A percentile compares a stretch with the other conserved stretches of the same genome.
phyloP scores from a whole-genome alignment of 1,140 invertebrate genomes.

The Nasonia longicornis region DNA sequence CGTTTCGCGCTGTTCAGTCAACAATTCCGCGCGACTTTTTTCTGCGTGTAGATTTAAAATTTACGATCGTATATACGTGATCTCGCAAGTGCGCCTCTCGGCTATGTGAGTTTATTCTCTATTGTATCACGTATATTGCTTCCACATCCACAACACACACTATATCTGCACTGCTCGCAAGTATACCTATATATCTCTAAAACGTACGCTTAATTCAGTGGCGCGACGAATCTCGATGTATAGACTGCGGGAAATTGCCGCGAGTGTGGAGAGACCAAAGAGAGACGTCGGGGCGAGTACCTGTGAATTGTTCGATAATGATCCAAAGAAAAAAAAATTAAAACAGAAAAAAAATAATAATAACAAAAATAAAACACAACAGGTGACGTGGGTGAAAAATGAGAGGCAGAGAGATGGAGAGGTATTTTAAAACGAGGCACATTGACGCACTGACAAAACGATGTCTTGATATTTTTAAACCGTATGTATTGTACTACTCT shows the following conservation, averaged over 20 bases:
- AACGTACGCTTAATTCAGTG: slow-evolving; percentile 4
- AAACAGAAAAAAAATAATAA: background rate
- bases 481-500: background rate
- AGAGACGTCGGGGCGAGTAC: slow-evolving; percentile 17
- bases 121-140: background rate
- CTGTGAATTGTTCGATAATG: slow-evolving; percentile 47
- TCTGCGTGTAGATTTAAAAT: slow-evolving; percentile 20
- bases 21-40: background rate
- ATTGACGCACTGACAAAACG: slow-evolving; percentile 3
- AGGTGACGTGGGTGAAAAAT: slow-evolving; percentile 18
- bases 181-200: slow-evolving; percentile 12
- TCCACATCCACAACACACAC: background rate
- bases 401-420: background rate
- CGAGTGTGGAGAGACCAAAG: slow-evolving; percentile 25
- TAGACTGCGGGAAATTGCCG: slow-evolving; percentile 8
- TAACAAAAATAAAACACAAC: background rate
- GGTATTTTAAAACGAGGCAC: background rate
- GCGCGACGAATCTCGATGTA: background rate
- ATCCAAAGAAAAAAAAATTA: slow-evolving; percentile 20
- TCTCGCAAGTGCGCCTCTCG: background rate
- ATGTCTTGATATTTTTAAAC: background rate
- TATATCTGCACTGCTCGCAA: slow-evolving; percentile 2
- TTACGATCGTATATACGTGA: background rate
- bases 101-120: slow-evolving; percentile 2
- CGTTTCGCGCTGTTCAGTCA: too few relatives aligned